These are phyloP conservation scores for Otolemur crassicaudatus DNA, from an alignment of 2,797 vertebrate genomes.

Conservation along the genomic window DNA sequence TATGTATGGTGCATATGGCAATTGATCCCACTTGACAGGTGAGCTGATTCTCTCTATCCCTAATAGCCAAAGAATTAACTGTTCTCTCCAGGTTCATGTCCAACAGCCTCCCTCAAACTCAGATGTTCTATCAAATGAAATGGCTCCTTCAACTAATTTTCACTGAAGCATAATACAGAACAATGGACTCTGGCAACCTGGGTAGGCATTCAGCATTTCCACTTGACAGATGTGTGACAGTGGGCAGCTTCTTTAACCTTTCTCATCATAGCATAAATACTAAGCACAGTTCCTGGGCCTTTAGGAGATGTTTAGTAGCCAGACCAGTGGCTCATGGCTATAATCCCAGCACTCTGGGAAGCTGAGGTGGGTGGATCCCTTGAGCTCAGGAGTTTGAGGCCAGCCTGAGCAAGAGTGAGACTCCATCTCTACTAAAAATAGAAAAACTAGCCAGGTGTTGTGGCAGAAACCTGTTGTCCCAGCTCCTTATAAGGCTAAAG, in stretches of 20 bases:
- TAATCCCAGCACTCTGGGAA: no score
- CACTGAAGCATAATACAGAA: not conserved
- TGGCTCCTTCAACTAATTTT: not conserved
- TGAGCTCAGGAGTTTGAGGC: no score
- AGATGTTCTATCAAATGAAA: not conserved
- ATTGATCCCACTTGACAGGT: not conserved
- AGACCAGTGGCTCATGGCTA: no score
- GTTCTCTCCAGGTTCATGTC: not conserved
- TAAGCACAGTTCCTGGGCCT: not conserved
- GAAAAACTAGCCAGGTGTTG: no score
- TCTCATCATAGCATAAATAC: not conserved
- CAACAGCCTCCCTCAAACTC: not conserved
- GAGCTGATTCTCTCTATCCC: not conserved
- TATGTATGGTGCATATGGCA: not conserved
- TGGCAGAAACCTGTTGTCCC: no score
- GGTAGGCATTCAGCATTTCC: not conserved
- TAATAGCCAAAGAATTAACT: not conserved
- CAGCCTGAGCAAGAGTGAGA: no score
- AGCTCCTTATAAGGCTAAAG: no score
- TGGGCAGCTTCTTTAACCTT: not conserved
- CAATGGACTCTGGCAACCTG: not conserved
- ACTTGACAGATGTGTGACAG: not conserved
- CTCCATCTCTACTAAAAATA: no score
- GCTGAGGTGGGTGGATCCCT: no score
- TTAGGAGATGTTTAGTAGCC: no score